A percentile compares a stretch with the other conserved stretches of the same genome.
These are phyloP conservation scores for Myrmophylax atrothorax DNA, from an alignment of 2,113 vertebrate species.

Conservation along the genomic window DNA sequence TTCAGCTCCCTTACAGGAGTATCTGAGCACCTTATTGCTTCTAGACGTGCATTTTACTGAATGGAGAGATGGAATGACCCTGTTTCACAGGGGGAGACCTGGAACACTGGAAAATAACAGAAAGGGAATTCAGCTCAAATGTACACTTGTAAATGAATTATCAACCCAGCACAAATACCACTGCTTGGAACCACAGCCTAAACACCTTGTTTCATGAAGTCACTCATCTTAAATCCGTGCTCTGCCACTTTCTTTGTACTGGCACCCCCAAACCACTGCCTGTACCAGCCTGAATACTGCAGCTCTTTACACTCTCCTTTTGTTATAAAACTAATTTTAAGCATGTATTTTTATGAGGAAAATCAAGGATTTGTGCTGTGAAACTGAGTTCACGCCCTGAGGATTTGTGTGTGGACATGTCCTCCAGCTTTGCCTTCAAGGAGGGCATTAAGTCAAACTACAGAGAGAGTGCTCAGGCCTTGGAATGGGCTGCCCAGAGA, in stretches of 20 bases:
- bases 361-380: not conserved
- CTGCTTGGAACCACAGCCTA: not conserved
- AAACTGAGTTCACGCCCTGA: not conserved
- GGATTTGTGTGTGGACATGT: not conserved
- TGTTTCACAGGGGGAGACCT: not conserved
- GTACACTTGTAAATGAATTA: not conserved
- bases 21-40: not conserved
- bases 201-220: not conserved
- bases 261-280: not conserved
- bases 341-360: not conserved
- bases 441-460: not conserved
- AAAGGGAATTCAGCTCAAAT: not conserved
- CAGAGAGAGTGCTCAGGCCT: too few species aligned
- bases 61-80: not conserved
- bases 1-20: not conserved
- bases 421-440: not conserved
- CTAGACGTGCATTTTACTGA: not conserved
- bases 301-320: not conserved
- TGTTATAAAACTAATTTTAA: not conserved
- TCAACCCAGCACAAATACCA: not conserved
- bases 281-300: not conserved
- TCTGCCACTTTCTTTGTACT: fast-evolving
- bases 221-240: not conserved
- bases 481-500: too few species aligned
- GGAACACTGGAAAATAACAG: not conserved